These are phyloP conservation scores for Melolontha melolontha DNA, from an alignment of 2,888 invertebrate genomes.

Conservation along the genomic window DNA sequence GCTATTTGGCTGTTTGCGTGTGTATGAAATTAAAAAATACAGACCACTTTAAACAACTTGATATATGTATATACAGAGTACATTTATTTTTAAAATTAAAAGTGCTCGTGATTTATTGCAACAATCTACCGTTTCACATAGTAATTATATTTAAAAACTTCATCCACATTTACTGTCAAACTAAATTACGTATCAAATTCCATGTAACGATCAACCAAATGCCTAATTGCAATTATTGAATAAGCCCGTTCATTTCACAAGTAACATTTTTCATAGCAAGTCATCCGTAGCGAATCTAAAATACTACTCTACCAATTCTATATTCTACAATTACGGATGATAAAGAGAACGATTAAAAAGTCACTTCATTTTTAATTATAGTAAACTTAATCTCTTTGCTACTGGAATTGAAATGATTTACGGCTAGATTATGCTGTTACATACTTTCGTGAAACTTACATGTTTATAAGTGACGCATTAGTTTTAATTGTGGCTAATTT, in stretches of 20 bases:
- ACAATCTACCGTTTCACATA: no score
- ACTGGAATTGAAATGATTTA: slow-evolving; percentile 17
- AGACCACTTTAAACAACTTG: no score
- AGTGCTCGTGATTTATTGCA: no score
- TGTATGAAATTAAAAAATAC: no score
- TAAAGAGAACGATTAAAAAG: slow-evolving; percentile 18
- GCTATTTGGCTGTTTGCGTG: no score
- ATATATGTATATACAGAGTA: no score
- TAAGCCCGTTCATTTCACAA: slow-evolving; percentile 3
- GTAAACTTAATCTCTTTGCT: not conserved
- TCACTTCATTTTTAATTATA: slow-evolving; percentile 6
- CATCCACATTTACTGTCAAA: slow-evolving; percentile 1
- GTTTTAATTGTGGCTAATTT: slow-evolving; percentile 7
- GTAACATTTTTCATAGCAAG: slow-evolving; percentile 13
- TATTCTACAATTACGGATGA: slow-evolving; percentile 11
- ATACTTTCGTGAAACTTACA: no score
- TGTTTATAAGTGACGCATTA: not conserved
- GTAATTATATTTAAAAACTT: slow-evolving; percentile 9
- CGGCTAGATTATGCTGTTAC: not conserved
- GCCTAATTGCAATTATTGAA: not conserved
- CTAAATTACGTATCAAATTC: slow-evolving; percentile 15
- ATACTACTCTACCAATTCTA: slow-evolving; percentile 2
- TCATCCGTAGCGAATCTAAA: slow-evolving; percentile 17
- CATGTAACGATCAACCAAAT: slow-evolving; percentile 6
- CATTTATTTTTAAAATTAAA: no score